Evolutionary conservation across 2,113 vertebrate genomes (phyloP), one percentile per base, ranked within the genome.

Genomic region (Menura novaehollandiae): DNA sequence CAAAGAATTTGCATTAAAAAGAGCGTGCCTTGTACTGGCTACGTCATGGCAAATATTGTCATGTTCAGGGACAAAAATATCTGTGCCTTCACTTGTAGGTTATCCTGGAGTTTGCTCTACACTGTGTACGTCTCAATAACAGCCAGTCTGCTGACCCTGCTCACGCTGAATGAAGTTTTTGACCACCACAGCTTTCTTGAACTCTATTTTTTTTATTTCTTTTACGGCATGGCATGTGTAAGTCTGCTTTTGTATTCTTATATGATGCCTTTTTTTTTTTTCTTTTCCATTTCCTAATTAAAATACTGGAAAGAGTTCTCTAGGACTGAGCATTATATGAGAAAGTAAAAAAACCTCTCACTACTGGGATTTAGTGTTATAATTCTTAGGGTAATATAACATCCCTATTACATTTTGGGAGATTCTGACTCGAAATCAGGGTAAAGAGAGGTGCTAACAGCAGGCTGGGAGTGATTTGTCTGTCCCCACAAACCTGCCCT

Each of bases 41-140:
- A 0, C 20, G 27, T 28, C 11, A 1, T 11, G 32, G 39, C 47
- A 52, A 9, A 16, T 4, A 21, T 16, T 46, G 47, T 30, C 26
- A 2, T 3, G 35, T 52, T 7, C 22, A 27, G 55, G 59, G 39
- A 7, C 28, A 75, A 76, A 63, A 30, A 11, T 51, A 71, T 27
- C 56, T 7, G 18, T 92, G 26, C 51, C 41, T 87, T 64, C 27
- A 0, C 52, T 78, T 76, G 46, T 41, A 99, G 99, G 99, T 96
- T 99, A 7, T 99, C 99, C 6, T 99, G 99, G 99, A 98, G 98
- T 20, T 96, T 99, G 51, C 97, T 98, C 39, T 99, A 99, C 56
- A 93, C 97, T 0, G 47, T 95, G 9, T 97, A 98, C 24, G 15
- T 99, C 35, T 97, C 98, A 18, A 92, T 98, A 53, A 97, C 97